These are phyloP conservation scores for Yponomeuta malinellus DNA, from an alignment of 2,888 invertebrate genomes.

Conservation along the genomic window DNA sequence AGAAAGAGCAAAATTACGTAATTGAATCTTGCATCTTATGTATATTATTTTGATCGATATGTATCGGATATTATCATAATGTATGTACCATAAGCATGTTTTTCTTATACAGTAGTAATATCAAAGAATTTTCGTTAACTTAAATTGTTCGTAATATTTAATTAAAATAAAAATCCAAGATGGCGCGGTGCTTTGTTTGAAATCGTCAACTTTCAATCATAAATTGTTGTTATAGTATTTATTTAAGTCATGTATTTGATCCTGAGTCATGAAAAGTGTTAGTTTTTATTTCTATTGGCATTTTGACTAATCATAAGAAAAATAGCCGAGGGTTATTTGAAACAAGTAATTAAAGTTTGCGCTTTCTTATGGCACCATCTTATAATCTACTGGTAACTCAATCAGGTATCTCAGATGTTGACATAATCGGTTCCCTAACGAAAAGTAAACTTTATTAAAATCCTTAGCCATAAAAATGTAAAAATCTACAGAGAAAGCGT, in stretches of 20 bases:
- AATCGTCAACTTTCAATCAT: neutral
- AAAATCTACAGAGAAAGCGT: slow-evolving; percentile 39
- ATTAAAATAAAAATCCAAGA: slow-evolving; percentile 23
- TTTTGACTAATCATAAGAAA: neutral
- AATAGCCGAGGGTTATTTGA: neutral
- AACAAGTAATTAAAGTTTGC: neutral
- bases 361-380: slow-evolving; percentile 64
- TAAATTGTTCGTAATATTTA: slow-evolving; percentile 1
- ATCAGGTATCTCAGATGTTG: slow-evolving; percentile 44
- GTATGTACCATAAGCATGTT: neutral
- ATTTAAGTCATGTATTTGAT: neutral
- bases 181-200: slow-evolving; percentile 22
- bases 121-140: neutral
- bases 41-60: neutral
- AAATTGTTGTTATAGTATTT: neutral
- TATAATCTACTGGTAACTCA: slow-evolving; percentile 63
- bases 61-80: neutral
- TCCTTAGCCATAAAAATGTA: slow-evolving; percentile 12
- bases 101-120: neutral
- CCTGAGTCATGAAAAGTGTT: neutral
- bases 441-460: slow-evolving; percentile 23
- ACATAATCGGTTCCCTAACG: slow-evolving; percentile 27
- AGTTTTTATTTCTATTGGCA: too few relatives aligned
- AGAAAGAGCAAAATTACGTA: neutral
- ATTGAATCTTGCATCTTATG: neutral